A percentile compares a stretch with the other conserved stretches of the same genome.
phyloP scores from a whole-genome alignment of 2,113 vertebrate species.

The Macrotus californicus region DNA sequence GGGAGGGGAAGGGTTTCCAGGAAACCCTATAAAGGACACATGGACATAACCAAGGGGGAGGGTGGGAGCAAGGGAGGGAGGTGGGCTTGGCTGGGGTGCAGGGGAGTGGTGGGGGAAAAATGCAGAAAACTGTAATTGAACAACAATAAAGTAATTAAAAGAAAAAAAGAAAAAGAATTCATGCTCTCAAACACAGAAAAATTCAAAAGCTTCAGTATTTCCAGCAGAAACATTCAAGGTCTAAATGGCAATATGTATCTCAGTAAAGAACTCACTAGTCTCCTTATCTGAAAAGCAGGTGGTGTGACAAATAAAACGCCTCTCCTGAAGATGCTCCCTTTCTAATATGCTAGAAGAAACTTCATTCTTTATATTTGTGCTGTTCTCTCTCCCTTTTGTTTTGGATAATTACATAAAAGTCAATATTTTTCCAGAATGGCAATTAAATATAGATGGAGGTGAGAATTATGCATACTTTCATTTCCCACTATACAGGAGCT shows the following conservation, averaged over 20 bases:
- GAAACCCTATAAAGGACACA: too few species aligned
- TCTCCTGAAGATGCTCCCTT: constrained; percentile 16
- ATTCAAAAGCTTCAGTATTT: constrained; percentile 8
- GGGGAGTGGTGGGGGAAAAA: too few species aligned
- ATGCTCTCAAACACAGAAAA: neutral
- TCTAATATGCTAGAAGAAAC: constrained; percentile 35
- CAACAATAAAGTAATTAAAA: too few species aligned
- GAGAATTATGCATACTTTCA: neutral
- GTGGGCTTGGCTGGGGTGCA: too few species aligned
- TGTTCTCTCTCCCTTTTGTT: neutral
- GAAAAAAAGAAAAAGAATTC: neutral
- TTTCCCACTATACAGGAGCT: neutral
- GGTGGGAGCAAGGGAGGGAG: too few species aligned
- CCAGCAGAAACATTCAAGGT: constrained; percentile 40
- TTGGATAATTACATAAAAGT: constrained; percentile 26
- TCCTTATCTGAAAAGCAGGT: constrained; percentile 54
- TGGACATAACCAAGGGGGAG: too few species aligned
- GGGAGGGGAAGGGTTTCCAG: too few species aligned
- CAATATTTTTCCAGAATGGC: constrained; percentile 27
- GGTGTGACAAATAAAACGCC: constrained; percentile 32
- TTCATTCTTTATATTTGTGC: neutral
- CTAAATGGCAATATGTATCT: constrained; percentile 42
- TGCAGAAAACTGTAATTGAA: too few species aligned
- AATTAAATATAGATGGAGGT: constrained; percentile 41
- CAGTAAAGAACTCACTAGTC: constrained; percentile 36